Evolutionary conservation across 1,140 invertebrate genomes (phyloP), one percentile per base, ranked within the genome.

Genomic region (Scaptodrosophila lebanonensis): DNA sequence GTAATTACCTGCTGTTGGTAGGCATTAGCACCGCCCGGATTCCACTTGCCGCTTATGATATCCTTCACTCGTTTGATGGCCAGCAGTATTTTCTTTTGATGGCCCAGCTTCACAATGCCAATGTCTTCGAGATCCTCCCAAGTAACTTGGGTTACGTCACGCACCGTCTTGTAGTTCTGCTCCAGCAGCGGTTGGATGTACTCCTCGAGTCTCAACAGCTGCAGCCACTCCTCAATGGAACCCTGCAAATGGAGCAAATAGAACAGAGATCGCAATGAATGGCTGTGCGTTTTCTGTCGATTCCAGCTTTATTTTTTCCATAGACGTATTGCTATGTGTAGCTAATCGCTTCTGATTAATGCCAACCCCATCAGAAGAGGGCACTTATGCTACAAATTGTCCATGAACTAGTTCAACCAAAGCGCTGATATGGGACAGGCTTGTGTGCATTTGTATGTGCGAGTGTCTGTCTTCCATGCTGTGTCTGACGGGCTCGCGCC

Each of bases 81-180:
- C 66, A 99, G 88, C 68, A 98, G 92, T 62, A 99, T 94, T 89
- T 98, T 97, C 90, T 99, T 99, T 88, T 99, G 98, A 87, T 99
- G 98, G 16, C 98, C 98, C 82, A 96, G 87, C 77, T 94, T 92
- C 18, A 96, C 92, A 66, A 99, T 98, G 39, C 98, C 98, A 86
- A 99, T 98, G 82, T 99, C 98, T 89, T 99, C 98, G 66, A 99
- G 91, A 89, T 99, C 98, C 89, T 99, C 98, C 97, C 97, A 99
- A 54, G 95, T 96, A 29, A 99, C 91, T 82, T 98, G 96, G 27
- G 95, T 95, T 38, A 95, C 94, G 87, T 95, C 93, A 71, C 98
- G 94, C 35, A 99, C 95, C 12, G 93, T 95, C 61, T 93, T 91
- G 89, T 99, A 99, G 44, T 97, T 97, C 88, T 99, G 97, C 63